Base-by-base conservation (phyloP, 2,888 invertebrate genomes). In the Lymantria monacha region DNA sequence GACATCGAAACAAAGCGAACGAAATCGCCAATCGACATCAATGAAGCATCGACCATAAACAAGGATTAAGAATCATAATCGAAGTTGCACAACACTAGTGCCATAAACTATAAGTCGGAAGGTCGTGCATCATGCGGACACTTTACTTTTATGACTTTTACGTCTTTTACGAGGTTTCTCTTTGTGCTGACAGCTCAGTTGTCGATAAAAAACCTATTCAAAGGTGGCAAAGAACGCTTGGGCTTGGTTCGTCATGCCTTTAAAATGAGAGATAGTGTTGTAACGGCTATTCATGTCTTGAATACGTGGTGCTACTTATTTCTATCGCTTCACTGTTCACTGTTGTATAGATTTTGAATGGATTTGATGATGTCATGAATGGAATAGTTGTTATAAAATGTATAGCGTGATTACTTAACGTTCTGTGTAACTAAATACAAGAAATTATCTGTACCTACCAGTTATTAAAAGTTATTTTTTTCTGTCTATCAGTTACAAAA, bases 151-250 rank as follows among this genome's bases (percentile, higher is more conserved):
- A 86, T 73, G 81, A 77, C 51, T 56, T 56, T 51, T 43, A 48
- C 48, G 61, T 61, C 52, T 82, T 86, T 67, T 85, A 86, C 74
- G 80, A 75, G 53, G 43, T 51, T 51, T 76, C 76, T 84, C 80
- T 85, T 86, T 87, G 86, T 85, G 74, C 70, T 59, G 62, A 56
- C 69, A 64, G 69, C 62, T 61, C 69, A 69, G 70, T 67, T 61
- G 73, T 63, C 72, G 70, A 70, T 83, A 83, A 83, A 82, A 83
- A 76, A 69, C 70, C 79, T 79, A 81, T 83, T 81, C 76, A 69
- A 55, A 69, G 67, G 64, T 70, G 60, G 67, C 62, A 66, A n/a
- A 65, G 66, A 66, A 76, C 73, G 73, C 74, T 75, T 70, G 63
- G 72, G 63, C 69, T 64, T 72, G 71, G 66, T 73, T 69, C 72